Evolutionary conservation across 2,113 vertebrate genomes (phyloP), one percentile per base, ranked within the genome.

Genomic region (Hystrix cristata): DNA sequence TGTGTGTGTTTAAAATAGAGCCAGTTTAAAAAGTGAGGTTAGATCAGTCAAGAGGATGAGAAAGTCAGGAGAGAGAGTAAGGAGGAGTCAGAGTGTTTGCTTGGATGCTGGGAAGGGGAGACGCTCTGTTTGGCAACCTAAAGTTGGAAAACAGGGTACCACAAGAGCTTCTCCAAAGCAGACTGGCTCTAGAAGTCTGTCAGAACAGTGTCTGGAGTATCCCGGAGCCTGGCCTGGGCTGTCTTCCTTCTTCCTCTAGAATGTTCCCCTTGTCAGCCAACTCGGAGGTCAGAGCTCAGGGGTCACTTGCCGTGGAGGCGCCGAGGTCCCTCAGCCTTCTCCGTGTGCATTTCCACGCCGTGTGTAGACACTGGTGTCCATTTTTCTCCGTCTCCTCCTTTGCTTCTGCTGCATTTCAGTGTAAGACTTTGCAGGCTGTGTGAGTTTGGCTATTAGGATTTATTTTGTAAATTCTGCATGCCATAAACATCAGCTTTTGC

Each of bases 231-330:
- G 25, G 29, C 86, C 84, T 72, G 80, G 53, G 31, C 51, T 60
- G 60, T 34, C 78, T 53, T 23, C 71, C 51, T 65, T 72, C 94
- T 88, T 72, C 48, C 64, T 92, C 78, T 67, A 95, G 87, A 96
- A 92, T 46, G 94, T 93, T 85, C 87, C 76, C 65, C 85, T 92
- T 95, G 84, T 93, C 71, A 94, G 94, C 34, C 88, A 64, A 95
- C 64, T 79, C 23, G 80, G 12, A 86, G 92, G 55, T 11, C 43
- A 59, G 46, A 1, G 21, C 69, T 80, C 7, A 38, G 23, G 23
- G 38, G 15, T 69, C 53, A 74, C 6, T 5, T 62, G 87, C 21
- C 25, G 7, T 43, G n/a, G 12, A 59, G 12, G 65, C 5, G 31
- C 31, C 2, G 60, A 2, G 12, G n/a, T 18, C 34, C 19, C 67